Percentiles rank a stretch among this genome's conserved stretches.
Conservation (phyloP, 2,888 invertebrate genomes). For the Kuschelorhynchus macadamiae region DNA sequence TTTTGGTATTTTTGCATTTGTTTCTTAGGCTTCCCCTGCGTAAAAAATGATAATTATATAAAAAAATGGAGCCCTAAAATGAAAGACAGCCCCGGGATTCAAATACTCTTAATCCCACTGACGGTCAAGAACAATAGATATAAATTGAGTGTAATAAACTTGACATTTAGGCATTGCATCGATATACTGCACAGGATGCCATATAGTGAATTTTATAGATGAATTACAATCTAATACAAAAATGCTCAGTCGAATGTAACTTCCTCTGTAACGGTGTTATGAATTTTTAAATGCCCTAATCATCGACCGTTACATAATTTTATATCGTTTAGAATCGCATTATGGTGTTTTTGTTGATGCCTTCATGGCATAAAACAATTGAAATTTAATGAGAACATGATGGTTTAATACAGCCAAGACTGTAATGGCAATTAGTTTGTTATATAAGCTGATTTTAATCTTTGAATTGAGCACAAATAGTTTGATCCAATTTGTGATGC, state of each 20-base stretch:
- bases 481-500: too few relatives aligned
- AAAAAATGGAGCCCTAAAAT: too few relatives aligned
- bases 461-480: too few relatives aligned
- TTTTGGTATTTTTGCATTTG: too few relatives aligned
- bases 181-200: slow-evolving; percentile 6
- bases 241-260: slow-evolving; percentile 30
- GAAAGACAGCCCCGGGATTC: too few relatives aligned
- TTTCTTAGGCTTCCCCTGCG: too few relatives aligned
- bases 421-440: background rate
- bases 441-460: too few relatives aligned
- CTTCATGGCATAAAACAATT: too few relatives aligned
- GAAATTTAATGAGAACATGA: too few relatives aligned
- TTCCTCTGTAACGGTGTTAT: slow-evolving; percentile 34
- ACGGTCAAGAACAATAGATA: slow-evolving; percentile 67
- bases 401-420: too few relatives aligned
- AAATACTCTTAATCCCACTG: too few relatives aligned
- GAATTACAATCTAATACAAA: slow-evolving; percentile 24
- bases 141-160: slow-evolving; percentile 24
- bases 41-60: too few relatives aligned
- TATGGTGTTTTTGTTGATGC: slow-evolving; percentile 13
- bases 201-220: slow-evolving; percentile 26
- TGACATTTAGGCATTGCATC: slow-evolving; percentile 1
- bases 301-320: slow-evolving; percentile 40
- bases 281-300: slow-evolving; percentile 35
- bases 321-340: slow-evolving; percentile 37